Evolutionary conservation across 2,888 invertebrate genomes (phyloP).

Genomic region (Gibbula magus): DNA sequence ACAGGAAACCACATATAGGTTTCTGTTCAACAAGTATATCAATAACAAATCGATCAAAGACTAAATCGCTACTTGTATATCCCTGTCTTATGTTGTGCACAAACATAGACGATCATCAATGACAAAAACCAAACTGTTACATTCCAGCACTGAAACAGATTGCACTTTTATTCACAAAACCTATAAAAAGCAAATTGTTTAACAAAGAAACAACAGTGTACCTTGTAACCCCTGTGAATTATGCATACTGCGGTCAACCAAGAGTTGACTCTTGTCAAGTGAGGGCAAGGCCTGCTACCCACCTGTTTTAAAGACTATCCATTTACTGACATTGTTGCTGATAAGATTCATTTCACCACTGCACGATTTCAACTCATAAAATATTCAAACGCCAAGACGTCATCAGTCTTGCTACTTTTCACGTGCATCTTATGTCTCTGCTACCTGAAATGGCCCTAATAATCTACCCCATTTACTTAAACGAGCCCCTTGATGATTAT

Average conservation of each 20-base stretch:
- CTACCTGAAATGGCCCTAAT: background rate
- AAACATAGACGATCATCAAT: no score
- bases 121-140: no score
- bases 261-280: background rate
- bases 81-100: no score
- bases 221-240: background rate
- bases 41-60: no score
- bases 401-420: background rate
- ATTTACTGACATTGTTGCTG: background rate
- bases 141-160: no score
- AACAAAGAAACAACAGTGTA: background rate
- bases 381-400: background rate
- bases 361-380: conserved; percentile 5
- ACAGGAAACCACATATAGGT: no score
- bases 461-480: background rate
- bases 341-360: background rate
- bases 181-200: no score
- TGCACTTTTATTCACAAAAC: no score
- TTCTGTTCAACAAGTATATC: no score
- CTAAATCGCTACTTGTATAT: no score
- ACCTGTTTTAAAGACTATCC: background rate
- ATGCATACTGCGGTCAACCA: background rate
- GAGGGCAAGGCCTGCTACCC: background rate
- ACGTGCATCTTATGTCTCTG: background rate
- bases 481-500: no score